Base-by-base conservation (phyloP, 2,113 vertebrate species). In the Hydrolagus affinis region DNA sequence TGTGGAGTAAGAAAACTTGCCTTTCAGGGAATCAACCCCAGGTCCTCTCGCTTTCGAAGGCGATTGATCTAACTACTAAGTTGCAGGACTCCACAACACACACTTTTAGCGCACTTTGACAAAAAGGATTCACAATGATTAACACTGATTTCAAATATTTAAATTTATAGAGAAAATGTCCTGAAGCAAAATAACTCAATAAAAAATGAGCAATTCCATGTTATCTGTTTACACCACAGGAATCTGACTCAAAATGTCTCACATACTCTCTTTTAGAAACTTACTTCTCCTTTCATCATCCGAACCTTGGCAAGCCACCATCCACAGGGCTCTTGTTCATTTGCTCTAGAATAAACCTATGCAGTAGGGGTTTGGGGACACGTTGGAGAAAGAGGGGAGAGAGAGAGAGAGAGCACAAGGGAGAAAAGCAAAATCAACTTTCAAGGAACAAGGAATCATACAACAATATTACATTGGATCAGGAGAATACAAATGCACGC, bases 201-300 rank as follows among this genome's bases (percentile, higher is more conserved):
- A 23, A 32, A 75, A 8, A 68, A 19, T 32, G 66, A 66, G 14
- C 15, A 83, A 21, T 21, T 8, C 23, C 30, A 74, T 11, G 6
- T 15, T 66, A 15, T 30, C 11, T 60, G 76, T 17, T 6, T 15
- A 78, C 57, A 78, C 59, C 15, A n/a, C 76, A 80, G 15, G 60
- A 25, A 32, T 12, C 3, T 44, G 10, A 8, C 12, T 19, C 11
- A 11, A 44, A 68, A 32, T 28, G 11, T 72, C 19, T 23, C 3
- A 86, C 70, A 85, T 44, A 44, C 69, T 15, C 64, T 59, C 25
- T 62, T 75, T 75, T 75, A 15, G 32, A 30, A 19, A 89, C 87
- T 90, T 91, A 95, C 94, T 90, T 95, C 94, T 90, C 94, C 94
- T 91, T 95, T 95, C 94, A 95, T 95, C 94, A 95, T 95, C 87